Evolutionary conservation across 2,797 vertebrate species (phyloP).

Genomic region (Triplophysa yarkandensis): DNA sequence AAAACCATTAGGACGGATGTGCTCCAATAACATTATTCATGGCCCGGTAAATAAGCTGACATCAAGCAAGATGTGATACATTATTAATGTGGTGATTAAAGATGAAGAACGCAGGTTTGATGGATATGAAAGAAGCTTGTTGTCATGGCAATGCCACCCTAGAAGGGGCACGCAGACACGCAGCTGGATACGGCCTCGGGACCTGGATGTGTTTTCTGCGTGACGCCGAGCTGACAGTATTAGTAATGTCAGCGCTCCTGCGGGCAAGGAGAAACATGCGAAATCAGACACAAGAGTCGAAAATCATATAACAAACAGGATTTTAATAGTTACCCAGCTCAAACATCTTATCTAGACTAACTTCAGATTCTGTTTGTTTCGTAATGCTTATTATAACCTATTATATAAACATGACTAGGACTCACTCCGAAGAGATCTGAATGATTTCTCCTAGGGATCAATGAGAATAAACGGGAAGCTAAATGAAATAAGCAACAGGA

Average conservation of each 20-base stretch:
- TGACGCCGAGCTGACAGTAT: conserved; percentile 34
- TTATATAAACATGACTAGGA: too few species aligned
- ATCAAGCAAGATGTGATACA: conserved; percentile 64
- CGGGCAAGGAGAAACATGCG: conserved; percentile 28
- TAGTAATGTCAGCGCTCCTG: conserved; percentile 18
- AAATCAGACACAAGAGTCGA: conserved; percentile 37
- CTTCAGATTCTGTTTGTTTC: too few species aligned
- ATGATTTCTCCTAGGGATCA: too few species aligned
- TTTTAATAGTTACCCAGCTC: background rate
- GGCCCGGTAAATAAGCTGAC: conserved; percentile 67
- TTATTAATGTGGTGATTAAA: conserved; percentile 68
- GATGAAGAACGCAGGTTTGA: conserved; percentile 63
- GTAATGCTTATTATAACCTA: too few species aligned
- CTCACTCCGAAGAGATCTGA: too few species aligned
- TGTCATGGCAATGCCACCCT: conserved; percentile 62
- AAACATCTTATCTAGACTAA: background rate
- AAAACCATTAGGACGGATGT: conserved; percentile 64
- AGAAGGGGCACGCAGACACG: conserved; percentile 25
- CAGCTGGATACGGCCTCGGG: conserved; percentile 42
- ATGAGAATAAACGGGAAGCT: too few species aligned
- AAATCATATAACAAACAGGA: conserved; percentile 16
- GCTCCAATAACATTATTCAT: conserved; percentile 64
- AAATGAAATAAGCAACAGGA: too few species aligned
- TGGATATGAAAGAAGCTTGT: conserved; percentile 59
- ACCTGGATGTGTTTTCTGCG: conserved; percentile 17